Conservation (phyloP, 2,797 vertebrate species). For the Neosilurus hyrtlii region DNA sequence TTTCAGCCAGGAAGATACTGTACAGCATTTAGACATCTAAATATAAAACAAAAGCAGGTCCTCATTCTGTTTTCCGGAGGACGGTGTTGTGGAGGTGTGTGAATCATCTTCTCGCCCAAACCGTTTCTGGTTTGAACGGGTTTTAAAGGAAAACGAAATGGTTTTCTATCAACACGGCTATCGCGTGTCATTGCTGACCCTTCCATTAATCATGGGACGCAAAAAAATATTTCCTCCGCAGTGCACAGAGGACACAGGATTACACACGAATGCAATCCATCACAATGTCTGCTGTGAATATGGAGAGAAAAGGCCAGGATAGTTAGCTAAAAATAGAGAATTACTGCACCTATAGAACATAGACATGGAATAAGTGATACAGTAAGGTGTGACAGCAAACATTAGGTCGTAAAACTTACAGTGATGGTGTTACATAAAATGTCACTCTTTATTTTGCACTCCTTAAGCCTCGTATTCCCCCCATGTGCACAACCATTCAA, state of each 20-base stretch:
- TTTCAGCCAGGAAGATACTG: background rate
- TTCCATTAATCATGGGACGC: constrained; percentile 68
- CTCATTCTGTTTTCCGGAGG: background rate
- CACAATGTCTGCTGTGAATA: background rate
- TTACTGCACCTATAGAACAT: background rate
- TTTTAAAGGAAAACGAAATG: constrained; percentile 53
- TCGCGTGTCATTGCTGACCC: constrained; percentile 61
- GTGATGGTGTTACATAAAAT: background rate
- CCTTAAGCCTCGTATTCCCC: background rate
- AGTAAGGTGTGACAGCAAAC: background rate
- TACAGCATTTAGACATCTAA: background rate
- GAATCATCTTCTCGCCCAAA: constrained; percentile 56
- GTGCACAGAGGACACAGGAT: background rate
- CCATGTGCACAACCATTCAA: background rate
- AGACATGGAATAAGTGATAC: background rate
- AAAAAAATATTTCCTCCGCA: background rate
- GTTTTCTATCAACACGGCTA: constrained; percentile 64
- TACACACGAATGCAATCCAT: constrained; percentile 2
- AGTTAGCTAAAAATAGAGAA: background rate
- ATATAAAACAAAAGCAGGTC: background rate
- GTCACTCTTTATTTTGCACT: background rate
- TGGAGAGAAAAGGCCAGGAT: background rate
- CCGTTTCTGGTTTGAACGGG: constrained; percentile 48
- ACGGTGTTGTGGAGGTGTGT: constrained; percentile 19
- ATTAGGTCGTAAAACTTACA: background rate